These are phyloP conservation scores for Phymorhynchus buccinoides DNA, from an alignment of 1,140 invertebrate genomes.

Conservation along the genomic window DNA sequence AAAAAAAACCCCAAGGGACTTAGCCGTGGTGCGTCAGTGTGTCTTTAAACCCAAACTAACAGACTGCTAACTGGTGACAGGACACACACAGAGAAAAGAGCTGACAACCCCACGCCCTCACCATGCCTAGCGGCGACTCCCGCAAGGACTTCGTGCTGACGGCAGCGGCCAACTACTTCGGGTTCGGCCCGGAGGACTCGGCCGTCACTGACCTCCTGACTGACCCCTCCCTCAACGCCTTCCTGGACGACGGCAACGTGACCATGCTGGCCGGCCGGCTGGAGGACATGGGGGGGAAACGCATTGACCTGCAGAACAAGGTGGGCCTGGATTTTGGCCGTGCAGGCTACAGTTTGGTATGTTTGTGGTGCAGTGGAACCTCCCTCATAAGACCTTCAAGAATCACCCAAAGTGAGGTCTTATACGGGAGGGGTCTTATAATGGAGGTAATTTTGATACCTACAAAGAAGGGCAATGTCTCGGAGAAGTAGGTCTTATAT, in stretches of 20 bases:
- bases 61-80: background rate
- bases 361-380: too few species aligned
- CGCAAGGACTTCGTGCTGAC: conserved; percentile 73
- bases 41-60: too few species aligned
- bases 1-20: too few species aligned
- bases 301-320: background rate
- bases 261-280: conserved; percentile 56
- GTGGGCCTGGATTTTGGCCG: too few species aligned
- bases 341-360: too few species aligned
- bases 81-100: background rate
- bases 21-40: too few species aligned
- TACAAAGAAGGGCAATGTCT: too few species aligned
- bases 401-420: too few species aligned
- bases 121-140: conserved; percentile 69
- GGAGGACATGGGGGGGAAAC: background rate
- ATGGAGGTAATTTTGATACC: too few species aligned
- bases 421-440: too few species aligned
- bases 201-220: conserved; percentile 58
- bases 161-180: conserved; percentile 71
- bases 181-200: conserved; percentile 58
- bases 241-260: conserved; percentile 71
- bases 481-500: too few species aligned
- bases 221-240: conserved; percentile 60
- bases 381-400: too few species aligned
- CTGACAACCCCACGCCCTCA: background rate